Evolutionary conservation across 2,888 invertebrate genomes (phyloP), one percentile per base, ranked within the genome.

Genomic region (Cataglyphis cursor): DNA sequence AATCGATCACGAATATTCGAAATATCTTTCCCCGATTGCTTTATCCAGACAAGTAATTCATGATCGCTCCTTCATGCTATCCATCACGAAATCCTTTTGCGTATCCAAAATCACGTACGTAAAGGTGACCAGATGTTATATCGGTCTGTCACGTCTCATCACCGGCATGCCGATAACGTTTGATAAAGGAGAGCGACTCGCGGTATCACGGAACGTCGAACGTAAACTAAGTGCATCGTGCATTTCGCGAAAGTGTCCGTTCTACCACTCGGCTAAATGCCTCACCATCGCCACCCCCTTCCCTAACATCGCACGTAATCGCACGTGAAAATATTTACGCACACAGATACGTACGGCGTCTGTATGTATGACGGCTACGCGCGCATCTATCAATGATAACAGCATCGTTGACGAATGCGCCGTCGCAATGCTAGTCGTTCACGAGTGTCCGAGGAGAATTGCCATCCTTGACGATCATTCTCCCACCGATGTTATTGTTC

Each of bases 151-250:
- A 83, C 87, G 68, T 54, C 82, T 82, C 51, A 48, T 24, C 12
- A 44, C 38, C 64, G 31, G 68, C 73, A 24, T 75, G 15, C 0
- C 54, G 54, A 76, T 59, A 44, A 66, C 44, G 21, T 12, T 12
- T 9, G 78, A 57, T 57, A 35, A 31, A 66, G 64, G 24, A 35
- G 64, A 66, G 74, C 82, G 65, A 85, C 85, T 88, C 93, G 88
- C 84, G 80, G 85, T 59, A 31, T 76, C 85, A 83, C 85, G 90
- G 92, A 91, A 83, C 83, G 90, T 88, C 90, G 91, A 88, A 90
- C 91, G 90, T 90, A 90, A 89, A 93, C 93, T 93, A 92, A 92
- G 90, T 89, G 90, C 61, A 66, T 66, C 87, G 90, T 85, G 90
- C 64, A 81, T 85, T 81, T 83, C 83, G 62, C 64, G 51, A 48